Percentiles rank a stretch among this genome's conserved stretches.
phyloP scores from a whole-genome alignment of 1,140 invertebrate genomes.

The Muscidifurax raptorellus region DNA sequence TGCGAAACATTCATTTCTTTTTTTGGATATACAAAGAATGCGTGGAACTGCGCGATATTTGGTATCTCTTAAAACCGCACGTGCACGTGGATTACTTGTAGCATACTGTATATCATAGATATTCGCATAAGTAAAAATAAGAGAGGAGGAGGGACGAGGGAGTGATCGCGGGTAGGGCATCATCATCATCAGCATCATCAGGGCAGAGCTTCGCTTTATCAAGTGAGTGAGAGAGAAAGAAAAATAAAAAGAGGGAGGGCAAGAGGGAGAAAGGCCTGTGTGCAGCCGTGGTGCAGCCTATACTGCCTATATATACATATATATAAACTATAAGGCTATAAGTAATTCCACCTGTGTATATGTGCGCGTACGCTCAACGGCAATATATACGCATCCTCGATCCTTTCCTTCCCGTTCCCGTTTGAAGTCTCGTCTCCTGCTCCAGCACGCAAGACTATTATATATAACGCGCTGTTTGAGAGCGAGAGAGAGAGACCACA shows the following conservation, averaged over 20 bases:
- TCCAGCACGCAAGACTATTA: conserved; percentile 1
- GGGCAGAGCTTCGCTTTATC: conserved; percentile 11
- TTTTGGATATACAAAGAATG: no score
- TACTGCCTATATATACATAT: neutral
- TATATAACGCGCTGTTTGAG: neutral
- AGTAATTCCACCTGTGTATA: conserved; percentile 36
- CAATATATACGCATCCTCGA: conserved; percentile 27
- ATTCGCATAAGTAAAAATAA: neutral
- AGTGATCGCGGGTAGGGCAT: neutral
- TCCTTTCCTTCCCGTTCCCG: conserved; percentile 34
- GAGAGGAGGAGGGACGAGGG: neutral
- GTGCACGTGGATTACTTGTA: conserved; percentile 17
- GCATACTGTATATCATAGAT: no score
- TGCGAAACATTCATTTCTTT: no score
- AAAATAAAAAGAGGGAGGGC: neutral
- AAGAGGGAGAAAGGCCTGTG: neutral
- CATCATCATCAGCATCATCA: neutral
- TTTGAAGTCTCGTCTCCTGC: conserved; percentile 21
- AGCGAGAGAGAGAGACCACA: neutral
- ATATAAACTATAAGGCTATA: neutral
- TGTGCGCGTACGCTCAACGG: neutral
- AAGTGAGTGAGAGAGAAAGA: neutral
- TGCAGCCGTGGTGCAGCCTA: neutral
- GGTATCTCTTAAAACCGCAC: no score
- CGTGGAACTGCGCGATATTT: neutral